phyloP scores from a whole-genome alignment of 2,888 invertebrate species.

The Scotopteryx bipunctaria region DNA sequence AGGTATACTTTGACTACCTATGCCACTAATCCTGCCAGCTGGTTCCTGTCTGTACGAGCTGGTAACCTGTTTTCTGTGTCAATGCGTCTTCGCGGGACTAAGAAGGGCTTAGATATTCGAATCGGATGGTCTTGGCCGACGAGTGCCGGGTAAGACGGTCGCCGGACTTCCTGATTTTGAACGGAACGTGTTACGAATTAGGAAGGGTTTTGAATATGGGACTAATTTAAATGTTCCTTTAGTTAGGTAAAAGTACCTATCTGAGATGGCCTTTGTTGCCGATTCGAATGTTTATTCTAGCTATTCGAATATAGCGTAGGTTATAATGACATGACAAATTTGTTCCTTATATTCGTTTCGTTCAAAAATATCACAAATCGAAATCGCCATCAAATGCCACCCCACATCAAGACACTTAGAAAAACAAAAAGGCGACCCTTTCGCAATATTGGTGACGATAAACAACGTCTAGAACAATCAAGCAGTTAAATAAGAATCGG shows the following conservation, averaged over 20 bases:
- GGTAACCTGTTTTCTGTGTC: slow-evolving; percentile 9
- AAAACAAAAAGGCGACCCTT: slow-evolving; percentile 41
- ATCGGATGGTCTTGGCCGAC: slow-evolving; percentile 57
- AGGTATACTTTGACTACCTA: too few species aligned
- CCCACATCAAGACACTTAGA: slow-evolving; percentile 26
- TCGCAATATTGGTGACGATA: slow-evolving; percentile 73
- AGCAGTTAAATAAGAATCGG: slow-evolving; percentile 75
- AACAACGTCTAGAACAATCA: slow-evolving; percentile 74
- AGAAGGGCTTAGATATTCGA: slow-evolving; percentile 62
- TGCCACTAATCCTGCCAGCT: too few species aligned
- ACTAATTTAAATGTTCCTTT: slow-evolving; percentile 21
- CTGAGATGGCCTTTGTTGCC: too few species aligned
- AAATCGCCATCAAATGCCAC: slow-evolving; percentile 23
- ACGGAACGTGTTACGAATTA: slow-evolving; percentile 45
- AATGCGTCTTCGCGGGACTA: slow-evolving; percentile 30
- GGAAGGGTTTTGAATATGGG: slow-evolving; percentile 20
- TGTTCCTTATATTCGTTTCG: slow-evolving; percentile 22
- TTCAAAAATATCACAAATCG: slow-evolving; percentile 13
- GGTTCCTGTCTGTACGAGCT: too few species aligned
- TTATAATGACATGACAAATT: too few species aligned
- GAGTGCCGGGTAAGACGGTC: slow-evolving; percentile 44
- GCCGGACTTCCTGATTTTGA: slow-evolving; percentile 58
- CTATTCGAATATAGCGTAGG: too few species aligned
- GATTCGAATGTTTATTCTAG: too few species aligned
- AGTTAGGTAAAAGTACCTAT: too few species aligned